These are phyloP conservation scores for Ctena decussata DNA, from an alignment of 2,888 invertebrate species.

Conservation along the genomic window DNA sequence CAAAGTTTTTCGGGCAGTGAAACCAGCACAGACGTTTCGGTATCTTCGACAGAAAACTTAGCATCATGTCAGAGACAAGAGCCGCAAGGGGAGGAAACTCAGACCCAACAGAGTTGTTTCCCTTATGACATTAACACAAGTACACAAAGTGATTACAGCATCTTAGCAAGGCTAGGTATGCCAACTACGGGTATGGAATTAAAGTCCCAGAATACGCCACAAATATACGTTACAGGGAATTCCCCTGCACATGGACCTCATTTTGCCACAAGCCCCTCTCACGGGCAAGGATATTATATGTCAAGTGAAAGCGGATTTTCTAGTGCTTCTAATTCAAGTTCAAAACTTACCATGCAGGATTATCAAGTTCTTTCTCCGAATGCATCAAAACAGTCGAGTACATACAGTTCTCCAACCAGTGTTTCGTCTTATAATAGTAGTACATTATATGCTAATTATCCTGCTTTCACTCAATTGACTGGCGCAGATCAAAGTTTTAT, in stretches of 20 bases:
- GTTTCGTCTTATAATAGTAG: constrained; percentile 60
- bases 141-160: constrained; percentile 86
- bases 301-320: constrained; percentile 67
- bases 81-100: constrained; percentile 95
- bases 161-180: constrained; percentile 82
- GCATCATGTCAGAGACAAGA: constrained; percentile 91
- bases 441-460: constrained; percentile 65
- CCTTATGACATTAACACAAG: constrained; percentile 70
- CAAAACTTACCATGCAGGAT: constrained; percentile 53
- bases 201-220: constrained; percentile 52
- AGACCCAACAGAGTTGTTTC: constrained; percentile 59
- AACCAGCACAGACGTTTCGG: constrained; percentile 92
- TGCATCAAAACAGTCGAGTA: constrained; percentile 43
- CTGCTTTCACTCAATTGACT: constrained; percentile 30
- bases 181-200: constrained; percentile 70
- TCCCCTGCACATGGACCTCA: constrained; percentile 59
- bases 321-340: constrained; percentile 64
- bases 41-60: constrained; percentile 95
- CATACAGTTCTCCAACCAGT: constrained; percentile 51
- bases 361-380: constrained; percentile 50
- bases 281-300: constrained; percentile 53
- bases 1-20: constrained; percentile 95
- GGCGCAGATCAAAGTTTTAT: constrained; percentile 32
- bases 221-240: constrained; percentile 62
- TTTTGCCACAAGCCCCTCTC: constrained; percentile 59